phyloP scores from a whole-genome alignment of 2,113 vertebrate species.

The Pangasianodon hypophthalmus region DNA sequence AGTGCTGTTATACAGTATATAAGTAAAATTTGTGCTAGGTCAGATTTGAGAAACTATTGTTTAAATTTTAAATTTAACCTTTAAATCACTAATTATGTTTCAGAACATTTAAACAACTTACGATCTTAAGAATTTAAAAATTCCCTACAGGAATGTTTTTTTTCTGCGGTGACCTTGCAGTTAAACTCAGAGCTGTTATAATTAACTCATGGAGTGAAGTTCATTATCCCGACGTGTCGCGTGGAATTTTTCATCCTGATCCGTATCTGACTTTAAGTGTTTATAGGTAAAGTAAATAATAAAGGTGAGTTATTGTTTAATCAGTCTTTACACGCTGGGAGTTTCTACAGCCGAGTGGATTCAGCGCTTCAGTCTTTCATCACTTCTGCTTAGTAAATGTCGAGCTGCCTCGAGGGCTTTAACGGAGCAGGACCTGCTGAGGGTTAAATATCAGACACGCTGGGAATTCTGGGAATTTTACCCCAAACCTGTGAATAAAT shows the following conservation, averaged over 20 bases:
- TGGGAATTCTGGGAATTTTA: neutral
- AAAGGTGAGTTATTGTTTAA: conserved; percentile 51
- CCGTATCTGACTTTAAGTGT: conserved; percentile 23
- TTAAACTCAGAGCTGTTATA: neutral
- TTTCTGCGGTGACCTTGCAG: neutral
- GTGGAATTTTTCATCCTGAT: neutral
- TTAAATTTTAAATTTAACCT: no score
- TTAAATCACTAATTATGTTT: no score
- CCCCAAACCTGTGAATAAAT: neutral
- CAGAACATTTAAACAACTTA: neutral
- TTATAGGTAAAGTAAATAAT: conserved; percentile 45
- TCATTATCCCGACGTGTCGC: neutral
- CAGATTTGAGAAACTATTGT: no score
- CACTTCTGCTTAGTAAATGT: conserved; percentile 46
- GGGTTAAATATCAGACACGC: neutral
- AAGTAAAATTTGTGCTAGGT: no score
- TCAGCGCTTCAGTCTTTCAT: conserved; percentile 32
- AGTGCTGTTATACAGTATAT: no score
- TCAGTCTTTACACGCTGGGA: conserved; percentile 35
- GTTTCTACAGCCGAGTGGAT: conserved; percentile 34
- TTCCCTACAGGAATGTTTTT: neutral
- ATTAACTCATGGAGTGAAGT: neutral
- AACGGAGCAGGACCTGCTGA: neutral
- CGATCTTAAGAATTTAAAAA: neutral
- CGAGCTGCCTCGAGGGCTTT: conserved; percentile 3